Base-by-base conservation (phyloP, 2,113 vertebrate genomes). In the Pluvianellus socialis region DNA sequence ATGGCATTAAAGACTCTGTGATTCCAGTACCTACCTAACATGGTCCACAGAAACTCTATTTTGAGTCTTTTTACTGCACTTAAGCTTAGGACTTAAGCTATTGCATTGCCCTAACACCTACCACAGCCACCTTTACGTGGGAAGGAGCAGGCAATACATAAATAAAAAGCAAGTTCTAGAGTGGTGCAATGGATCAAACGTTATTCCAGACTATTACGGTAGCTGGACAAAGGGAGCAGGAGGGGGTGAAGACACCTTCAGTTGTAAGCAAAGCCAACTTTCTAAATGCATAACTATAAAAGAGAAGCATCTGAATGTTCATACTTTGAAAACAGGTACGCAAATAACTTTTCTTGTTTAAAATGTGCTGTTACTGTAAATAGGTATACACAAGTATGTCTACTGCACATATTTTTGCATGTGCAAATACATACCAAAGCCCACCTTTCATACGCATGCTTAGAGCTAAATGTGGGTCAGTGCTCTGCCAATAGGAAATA, bases 41-140 rank as follows among this genome's bases (percentile, higher is more conserved):
- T 4, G 19, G 19, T 35, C 15, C 52, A 68, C 1, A 49, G 11
- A 73, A 74, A 58, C 12, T 50, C 18, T 42, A 14, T 49, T 45
- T 47, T 14, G 19, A 75, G 20, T 47, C 12, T 44, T 79, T 74
- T 61, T 56, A 52, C 16, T 62, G 49, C 38, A 82, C 35, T 66
- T 68, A 82, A 71, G 18, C 11, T 79, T 68, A 72, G 28, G 35
- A 63, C 14, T 79, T 79, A 32, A 79, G 6, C 15, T 68, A 45
- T 6, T 42, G n/a, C 44, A 76, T 27, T 0, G 0, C 10, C 23
- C 7, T 6, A 81, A 58, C 2, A 2, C 7, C 26, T 71, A 55
- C 27, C 18, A 58, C 8, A 28, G 56, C 7, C 52, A 67, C 49
- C 19, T 79, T 55, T 59, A 56, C 30, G 24, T 7, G 19, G n/a